A percentile compares a stretch with the other conserved stretches of the same genome.
phyloP scores from a whole-genome alignment of 2,888 invertebrate genomes.

The Drosophila cognata region DNA sequence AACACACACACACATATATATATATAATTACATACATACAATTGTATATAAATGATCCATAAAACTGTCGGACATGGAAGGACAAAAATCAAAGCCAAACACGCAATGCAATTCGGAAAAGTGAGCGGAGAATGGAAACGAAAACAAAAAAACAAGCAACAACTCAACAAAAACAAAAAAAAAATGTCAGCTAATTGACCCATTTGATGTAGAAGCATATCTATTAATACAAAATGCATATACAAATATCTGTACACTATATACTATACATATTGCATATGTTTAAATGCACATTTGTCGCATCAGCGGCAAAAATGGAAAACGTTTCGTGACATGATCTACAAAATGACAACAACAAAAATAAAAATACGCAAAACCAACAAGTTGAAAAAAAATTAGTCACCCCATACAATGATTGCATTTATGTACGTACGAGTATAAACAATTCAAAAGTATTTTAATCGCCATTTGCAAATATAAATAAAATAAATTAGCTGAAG shows the following conservation, averaged over 20 bases:
- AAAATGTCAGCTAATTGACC: constrained; percentile 48
- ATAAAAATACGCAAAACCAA: constrained; percentile 29
- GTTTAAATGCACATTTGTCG: constrained; percentile 28
- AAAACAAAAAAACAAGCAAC: constrained; percentile 5
- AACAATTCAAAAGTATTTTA: constrained; percentile 57
- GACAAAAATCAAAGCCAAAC: constrained; percentile 44
- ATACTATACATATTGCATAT: constrained; percentile 5
- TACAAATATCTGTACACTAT: not conserved
- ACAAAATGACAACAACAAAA: constrained; percentile 33
- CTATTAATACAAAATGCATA: constrained; percentile 6
- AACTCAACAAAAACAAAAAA: constrained; percentile 3
- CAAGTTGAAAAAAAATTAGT: constrained; percentile 63
- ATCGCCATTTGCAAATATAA: constrained; percentile 49
- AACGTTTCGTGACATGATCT: constrained; percentile 73
- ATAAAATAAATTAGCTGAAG: constrained; percentile 33
- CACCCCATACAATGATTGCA: constrained; percentile 44
- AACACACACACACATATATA: not conserved
- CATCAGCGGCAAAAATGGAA: constrained; percentile 55
- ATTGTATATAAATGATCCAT: constrained; percentile 30
- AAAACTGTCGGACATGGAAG: constrained; percentile 43
- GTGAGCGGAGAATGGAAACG: constrained; percentile 37
- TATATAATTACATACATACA: not conserved
- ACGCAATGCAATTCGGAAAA: constrained; percentile 35
- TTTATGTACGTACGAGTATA: constrained; percentile 48
- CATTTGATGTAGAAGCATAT: constrained; percentile 45